Evolutionary conservation across 2,113 vertebrate species (phyloP), one percentile per base, ranked within the genome.

Genomic region (Semicossyphus pulcher): DNA sequence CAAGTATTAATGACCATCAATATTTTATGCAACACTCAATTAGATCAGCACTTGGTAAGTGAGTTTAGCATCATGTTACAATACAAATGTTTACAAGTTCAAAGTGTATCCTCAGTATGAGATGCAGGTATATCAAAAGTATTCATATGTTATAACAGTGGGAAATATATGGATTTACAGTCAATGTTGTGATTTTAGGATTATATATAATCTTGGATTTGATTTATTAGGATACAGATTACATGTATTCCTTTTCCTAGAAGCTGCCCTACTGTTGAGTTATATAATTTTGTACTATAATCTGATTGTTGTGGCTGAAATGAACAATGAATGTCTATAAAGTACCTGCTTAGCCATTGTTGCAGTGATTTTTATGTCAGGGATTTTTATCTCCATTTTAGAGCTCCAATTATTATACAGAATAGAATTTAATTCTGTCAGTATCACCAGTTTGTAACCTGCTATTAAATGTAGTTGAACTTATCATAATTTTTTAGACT

Each of bases 1-100:
- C 20, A 34, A 25, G 23, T 79, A 60, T 73, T 72, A 32, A 88
- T 83, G 67, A 41, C 3, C 66, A 80, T 86, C 15, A 86, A 89
- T 84, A 78, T 62, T 86, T 81, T 0, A 87, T 28, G 39, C 42
- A 28, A 72, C 60, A 66, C 64, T 59, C 64, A n/a, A 76, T 84
- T 76, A 83, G 73, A 78, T 20, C 34, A 31, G 16, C 59, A 32
- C 36, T 29, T 9, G 15, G 63, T 51, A 74, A 57, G 36, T 32
- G 31, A 69, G 12, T 59, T 66, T 69, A 12, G 25, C 64, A 15
- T 73, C 67, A 10, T 58, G 26, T 70, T 67, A 62, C 70, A 37
- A 14, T 20, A 6, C 41, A 37, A 18, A 41, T 28, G 41, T 58
- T n/a, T 23, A 34, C 7, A 39, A 14, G 21, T 1, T 29, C 6